Percentiles rank a stretch among this genome's conserved stretches.
Conservation (phyloP, 2,888 invertebrate species). For the Drosophila pseudotalamancana region DNA sequence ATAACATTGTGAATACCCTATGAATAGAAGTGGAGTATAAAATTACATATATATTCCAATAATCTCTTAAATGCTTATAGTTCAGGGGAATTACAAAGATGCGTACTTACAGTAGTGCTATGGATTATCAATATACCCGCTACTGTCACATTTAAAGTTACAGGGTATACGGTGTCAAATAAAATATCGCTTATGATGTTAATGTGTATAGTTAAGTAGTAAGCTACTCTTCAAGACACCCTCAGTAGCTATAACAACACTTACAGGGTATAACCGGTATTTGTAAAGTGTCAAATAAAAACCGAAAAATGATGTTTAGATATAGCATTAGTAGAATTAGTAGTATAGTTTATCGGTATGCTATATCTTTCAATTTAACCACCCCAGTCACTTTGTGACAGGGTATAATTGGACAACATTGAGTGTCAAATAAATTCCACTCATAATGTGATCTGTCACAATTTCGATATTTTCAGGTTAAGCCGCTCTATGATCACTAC, state of each 20-base stretch:
- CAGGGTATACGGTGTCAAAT: not conserved
- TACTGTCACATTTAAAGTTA: not conserved
- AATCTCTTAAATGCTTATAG: too few relatives aligned
- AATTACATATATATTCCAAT: too few relatives aligned
- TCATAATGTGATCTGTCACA: not conserved
- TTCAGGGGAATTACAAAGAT: too few relatives aligned
- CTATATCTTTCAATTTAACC: too few relatives aligned
- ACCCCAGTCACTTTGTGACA: not conserved
- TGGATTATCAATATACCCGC: not conserved
- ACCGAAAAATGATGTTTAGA: not conserved
- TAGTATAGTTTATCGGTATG: too few relatives aligned
- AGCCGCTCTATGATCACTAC: conserved; percentile 86
- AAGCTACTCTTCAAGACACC: not conserved
- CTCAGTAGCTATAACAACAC: not conserved
- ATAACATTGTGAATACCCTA: conserved; percentile 10
- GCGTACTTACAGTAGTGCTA: too few relatives aligned
- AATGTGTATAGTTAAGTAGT: not conserved
- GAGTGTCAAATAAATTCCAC: conserved; percentile 12
- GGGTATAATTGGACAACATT: conserved; percentile 12
- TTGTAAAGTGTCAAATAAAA: conserved; percentile 7
- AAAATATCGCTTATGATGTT: not conserved
- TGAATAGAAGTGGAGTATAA: not conserved
- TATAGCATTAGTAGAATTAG: too few relatives aligned
- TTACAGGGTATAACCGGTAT: conserved; percentile 13
- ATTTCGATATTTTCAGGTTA: conserved; percentile 83